Percentiles rank a stretch among this genome's conserved stretches.
These are phyloP conservation scores for Xenus cinereus DNA, from an alignment of 2,113 vertebrate species.

Conservation along the genomic window DNA sequence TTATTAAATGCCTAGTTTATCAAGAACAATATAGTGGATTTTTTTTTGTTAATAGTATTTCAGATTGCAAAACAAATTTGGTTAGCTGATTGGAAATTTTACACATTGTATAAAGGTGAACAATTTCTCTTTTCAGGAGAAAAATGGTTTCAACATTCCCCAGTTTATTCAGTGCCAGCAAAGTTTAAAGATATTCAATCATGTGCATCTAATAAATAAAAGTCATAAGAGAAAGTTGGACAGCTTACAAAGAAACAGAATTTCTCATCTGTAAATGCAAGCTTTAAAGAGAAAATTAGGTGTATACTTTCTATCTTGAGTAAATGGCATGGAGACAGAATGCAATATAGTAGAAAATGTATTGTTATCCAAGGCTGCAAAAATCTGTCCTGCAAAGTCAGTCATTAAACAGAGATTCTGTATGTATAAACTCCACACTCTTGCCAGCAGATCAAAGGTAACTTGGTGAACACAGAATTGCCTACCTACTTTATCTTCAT, in stretches of 20 bases:
- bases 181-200: background rate
- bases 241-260: background rate
- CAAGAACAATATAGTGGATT: background rate
- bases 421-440: background rate
- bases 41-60: background rate
- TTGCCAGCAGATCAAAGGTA: slow-evolving; percentile 46
- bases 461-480: slow-evolving; percentile 38
- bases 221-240: background rate
- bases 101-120: background rate
- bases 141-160: background rate
- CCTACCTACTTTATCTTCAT: slow-evolving; percentile 56
- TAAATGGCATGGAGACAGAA: background rate
- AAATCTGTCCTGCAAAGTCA: slow-evolving; percentile 15
- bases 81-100: background rate
- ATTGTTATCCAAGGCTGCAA: slow-evolving; percentile 26
- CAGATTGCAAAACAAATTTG: background rate
- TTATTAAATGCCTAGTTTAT: background rate
- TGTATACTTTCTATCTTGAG: background rate
- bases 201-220: background rate
- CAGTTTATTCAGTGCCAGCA: background rate
- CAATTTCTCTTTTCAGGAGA: background rate
- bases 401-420: slow-evolving; percentile 29
- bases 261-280: background rate
- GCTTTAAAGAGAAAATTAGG: slow-evolving; percentile 21
- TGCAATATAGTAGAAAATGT: background rate